Evolutionary conservation across 1,140 invertebrate species (phyloP), one percentile per base, ranked within the genome.

Genomic region (Ganaspis sp.): DNA sequence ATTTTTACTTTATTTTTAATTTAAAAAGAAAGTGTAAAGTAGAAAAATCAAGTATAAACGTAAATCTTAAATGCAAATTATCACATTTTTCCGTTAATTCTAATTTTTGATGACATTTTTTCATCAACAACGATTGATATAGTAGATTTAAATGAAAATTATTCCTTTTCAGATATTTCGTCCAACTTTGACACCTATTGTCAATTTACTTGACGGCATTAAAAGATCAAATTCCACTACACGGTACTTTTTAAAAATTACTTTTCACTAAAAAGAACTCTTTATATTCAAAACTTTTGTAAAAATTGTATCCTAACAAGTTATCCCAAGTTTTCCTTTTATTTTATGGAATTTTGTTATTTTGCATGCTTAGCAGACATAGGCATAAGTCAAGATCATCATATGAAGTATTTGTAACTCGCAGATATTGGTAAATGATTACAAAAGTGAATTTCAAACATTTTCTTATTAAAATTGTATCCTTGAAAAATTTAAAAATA

Each of bases 181-280:
- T 86, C 88, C 90, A 83, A 87, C 85, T 2, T 75, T 91, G 49
- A 88, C 88, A 40, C 88, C 91, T 15, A 89, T 91, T 29, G 85
- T 88, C 34, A 90, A 82, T 79, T 77, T 92, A 26, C 87, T 92
- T 8, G 90, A 90, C 45, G 88, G 86, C 12, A 90, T 92, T 54
- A 91, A 90, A 80, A 80, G 87, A 40, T 88, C 89, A 80, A 89
- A 90, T 75, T 77, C 72, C 9, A 86, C 80, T 70, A 87, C 88
- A 83, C 86, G 88, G 90, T 90, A 85, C 37, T 37, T 40, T 23
- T 58, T 29, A 1, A 34, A 70, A 34, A 70, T 69, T n/a, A n/a
- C n/a, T n/a, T n/a, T n/a, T n/a, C n/a, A n/a, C n/a, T n/a, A n/a
- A n/a, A n/a, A n/a, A n/a, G n/a, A n/a, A n/a, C n/a, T n/a, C n/a